Conservation (phyloP, 2,797 vertebrate species). For the Peromyscus aztecus region DNA sequence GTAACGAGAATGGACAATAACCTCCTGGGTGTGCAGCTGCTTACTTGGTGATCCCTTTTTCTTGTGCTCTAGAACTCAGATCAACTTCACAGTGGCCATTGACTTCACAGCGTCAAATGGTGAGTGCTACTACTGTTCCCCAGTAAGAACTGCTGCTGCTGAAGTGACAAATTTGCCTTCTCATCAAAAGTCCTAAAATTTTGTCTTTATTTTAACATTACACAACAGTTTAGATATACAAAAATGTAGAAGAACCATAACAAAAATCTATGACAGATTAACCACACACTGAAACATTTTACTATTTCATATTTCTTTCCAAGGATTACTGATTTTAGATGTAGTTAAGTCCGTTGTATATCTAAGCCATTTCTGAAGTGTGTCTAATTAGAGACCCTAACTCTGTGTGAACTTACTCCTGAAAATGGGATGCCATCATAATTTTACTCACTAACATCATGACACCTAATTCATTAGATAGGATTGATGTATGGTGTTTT, state of each 20-base stretch:
- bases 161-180: constrained; percentile 12
- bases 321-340: constrained; percentile 4
- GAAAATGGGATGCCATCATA: background rate
- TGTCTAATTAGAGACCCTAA: background rate
- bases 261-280: background rate
- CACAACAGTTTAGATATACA: background rate
- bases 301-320: background rate
- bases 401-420: background rate
- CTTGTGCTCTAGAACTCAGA: constrained; percentile 94
- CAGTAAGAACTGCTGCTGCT: background rate
- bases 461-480: background rate
- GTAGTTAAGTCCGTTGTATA: background rate
- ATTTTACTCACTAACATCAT: constrained; percentile 1
- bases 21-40: background rate
- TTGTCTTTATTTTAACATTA: background rate
- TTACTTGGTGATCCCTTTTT: constrained; percentile 80
- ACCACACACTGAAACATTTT: background rate
- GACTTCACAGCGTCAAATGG: constrained; percentile 99
- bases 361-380: background rate
- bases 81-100: constrained; percentile 99
- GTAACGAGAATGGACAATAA: background rate
- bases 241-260: background rate
- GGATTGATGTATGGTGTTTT: background rate
- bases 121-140: constrained; percentile 87
- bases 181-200: background rate